Conservation (phyloP, 2,888 invertebrate genomes). For the Diarsia mendica region DNA sequence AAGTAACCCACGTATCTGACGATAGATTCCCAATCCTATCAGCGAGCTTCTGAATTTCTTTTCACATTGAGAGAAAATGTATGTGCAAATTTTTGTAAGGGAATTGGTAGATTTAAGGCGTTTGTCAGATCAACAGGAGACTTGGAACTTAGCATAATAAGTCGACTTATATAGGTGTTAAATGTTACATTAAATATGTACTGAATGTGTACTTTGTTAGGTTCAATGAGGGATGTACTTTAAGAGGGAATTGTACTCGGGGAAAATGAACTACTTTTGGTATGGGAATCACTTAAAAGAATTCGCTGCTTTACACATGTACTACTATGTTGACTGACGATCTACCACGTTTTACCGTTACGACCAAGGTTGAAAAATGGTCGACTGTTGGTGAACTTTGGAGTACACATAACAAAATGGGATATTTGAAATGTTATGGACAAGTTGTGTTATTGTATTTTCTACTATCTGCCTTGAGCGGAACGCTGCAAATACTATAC, state of each 20-base stretch:
- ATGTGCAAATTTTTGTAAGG: constrained; percentile 47
- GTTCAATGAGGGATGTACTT: background rate
- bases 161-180: constrained; percentile 6
- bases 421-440: too few species aligned
- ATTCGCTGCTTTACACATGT: too few species aligned
- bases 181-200: background rate
- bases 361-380: too few species aligned
- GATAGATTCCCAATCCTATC: constrained; percentile 16
- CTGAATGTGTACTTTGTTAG: background rate
- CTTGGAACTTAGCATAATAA: constrained; percentile 34
- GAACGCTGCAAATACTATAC: too few species aligned
- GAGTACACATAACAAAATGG: too few species aligned
- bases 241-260: background rate
- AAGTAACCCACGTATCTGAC: constrained; percentile 28
- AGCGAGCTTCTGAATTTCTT: constrained; percentile 17
- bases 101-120: constrained; percentile 50
- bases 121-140: constrained; percentile 39
- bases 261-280: background rate
- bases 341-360: too few species aligned
- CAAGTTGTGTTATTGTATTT: too few species aligned
- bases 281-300: too few species aligned
- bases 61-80: background rate
- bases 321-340: too few species aligned
- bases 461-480: too few species aligned
- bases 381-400: too few species aligned